Conservation (phyloP, 2,113 vertebrate species). For the Suncus etruscus region DNA sequence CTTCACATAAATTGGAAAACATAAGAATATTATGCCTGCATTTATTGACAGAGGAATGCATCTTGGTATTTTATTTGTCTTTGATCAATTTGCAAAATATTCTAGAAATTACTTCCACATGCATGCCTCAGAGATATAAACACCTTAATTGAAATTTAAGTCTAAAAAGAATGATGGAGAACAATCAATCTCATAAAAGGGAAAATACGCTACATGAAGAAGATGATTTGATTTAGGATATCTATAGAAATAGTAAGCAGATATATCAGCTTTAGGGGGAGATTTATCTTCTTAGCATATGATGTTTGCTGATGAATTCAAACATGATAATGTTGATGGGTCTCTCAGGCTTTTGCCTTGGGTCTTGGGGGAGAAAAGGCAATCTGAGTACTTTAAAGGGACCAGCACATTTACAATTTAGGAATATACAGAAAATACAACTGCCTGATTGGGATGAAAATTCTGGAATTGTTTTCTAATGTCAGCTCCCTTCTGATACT, state of each 20-base stretch:
- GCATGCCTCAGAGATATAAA: background rate
- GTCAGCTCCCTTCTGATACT: constrained; percentile 4
- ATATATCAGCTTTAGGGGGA: constrained; percentile 12
- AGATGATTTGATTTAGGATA: background rate
- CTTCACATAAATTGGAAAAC: too few species aligned
- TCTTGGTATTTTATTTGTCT: constrained; percentile 8
- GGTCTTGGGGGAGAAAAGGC: background rate
- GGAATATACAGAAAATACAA: background rate
- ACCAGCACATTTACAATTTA: background rate
- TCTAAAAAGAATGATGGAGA: background rate
- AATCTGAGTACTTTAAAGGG: background rate
- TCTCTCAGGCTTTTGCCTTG: background rate
- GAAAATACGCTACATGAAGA: background rate
- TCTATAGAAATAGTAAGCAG: background rate
- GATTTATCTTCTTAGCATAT: background rate
- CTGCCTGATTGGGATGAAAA: background rate
- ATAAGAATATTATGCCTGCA: background rate
- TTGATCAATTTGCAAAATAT: background rate
- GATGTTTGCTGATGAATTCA: constrained; percentile 27
- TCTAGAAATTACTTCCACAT: background rate
- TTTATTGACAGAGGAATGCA: background rate
- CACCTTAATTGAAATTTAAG: background rate
- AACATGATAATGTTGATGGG: background rate
- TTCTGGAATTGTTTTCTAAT: background rate
- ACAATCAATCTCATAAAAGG: background rate